A percentile compares a stretch with the other conserved stretches of the same genome.
Conservation (phyloP, 2,888 invertebrate species). For the Zeuzera pyrina region DNA sequence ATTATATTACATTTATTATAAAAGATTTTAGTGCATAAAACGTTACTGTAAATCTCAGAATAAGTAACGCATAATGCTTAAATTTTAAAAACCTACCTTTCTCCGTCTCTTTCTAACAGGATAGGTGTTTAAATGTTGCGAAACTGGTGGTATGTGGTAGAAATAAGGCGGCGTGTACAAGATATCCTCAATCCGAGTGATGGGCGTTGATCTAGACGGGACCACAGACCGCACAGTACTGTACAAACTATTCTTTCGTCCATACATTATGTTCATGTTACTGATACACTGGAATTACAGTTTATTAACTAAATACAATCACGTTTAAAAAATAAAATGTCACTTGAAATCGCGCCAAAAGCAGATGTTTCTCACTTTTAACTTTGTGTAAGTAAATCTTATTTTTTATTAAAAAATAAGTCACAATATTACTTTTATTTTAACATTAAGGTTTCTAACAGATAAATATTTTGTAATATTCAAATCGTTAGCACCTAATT, state of each 20-base stretch:
- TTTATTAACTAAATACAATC: conserved; percentile 18
- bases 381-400: conserved; percentile 38
- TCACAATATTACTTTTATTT: conserved; percentile 25
- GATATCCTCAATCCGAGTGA: conserved; percentile 44
- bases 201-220: conserved; percentile 41
- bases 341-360: conserved; percentile 22
- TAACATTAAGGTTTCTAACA: conserved; percentile 35
- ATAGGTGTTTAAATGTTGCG: conserved; percentile 54
- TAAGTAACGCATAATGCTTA: too few relatives aligned
- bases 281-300: conserved; percentile 27
- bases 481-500: conserved; percentile 46
- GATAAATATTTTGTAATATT: conserved; percentile 55
- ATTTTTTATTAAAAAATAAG: conserved; percentile 61
- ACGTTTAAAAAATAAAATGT: conserved; percentile 22
- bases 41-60: too few relatives aligned
- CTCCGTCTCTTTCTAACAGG: conserved; percentile 64
- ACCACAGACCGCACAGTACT: conserved; percentile 60
- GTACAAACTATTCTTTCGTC: conserved; percentile 46
- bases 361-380: conserved; percentile 11
- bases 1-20: too few relatives aligned
- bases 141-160: conserved; percentile 58
- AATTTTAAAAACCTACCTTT: conserved; percentile 36
- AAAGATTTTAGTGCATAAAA: too few relatives aligned
- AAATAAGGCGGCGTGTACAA: conserved; percentile 54
- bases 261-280: conserved; percentile 51